phyloP scores from a whole-genome alignment of 2,113 vertebrate species.

The Planiliza haematocheilus region DNA sequence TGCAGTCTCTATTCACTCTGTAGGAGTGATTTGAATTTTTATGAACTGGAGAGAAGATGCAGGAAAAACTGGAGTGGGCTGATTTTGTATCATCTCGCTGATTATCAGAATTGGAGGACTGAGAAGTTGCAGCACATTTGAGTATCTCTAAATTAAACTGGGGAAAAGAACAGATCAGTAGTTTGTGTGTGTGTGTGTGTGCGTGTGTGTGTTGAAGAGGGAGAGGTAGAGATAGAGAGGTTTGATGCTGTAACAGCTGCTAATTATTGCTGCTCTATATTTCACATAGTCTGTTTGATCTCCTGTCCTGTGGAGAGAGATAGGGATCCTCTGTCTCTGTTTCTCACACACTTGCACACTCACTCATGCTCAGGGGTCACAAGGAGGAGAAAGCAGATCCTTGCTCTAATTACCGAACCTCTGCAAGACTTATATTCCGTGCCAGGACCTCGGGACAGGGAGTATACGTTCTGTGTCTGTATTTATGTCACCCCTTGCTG shows the following conservation, averaged over 20 bases:
- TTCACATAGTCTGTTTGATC: slow-evolving; percentile 85
- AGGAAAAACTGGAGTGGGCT: slow-evolving; percentile 18
- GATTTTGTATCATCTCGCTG: slow-evolving; percentile 33
- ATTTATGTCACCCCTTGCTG: slow-evolving; percentile 47
- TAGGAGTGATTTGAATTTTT: slow-evolving; percentile 8
- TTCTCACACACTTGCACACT: slow-evolving; percentile 49
- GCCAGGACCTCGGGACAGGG: slow-evolving; percentile 48
- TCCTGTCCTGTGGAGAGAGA: slow-evolving; percentile 77
- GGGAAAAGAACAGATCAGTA: slow-evolving; percentile 40
- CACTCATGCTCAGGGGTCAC: slow-evolving; percentile 64
- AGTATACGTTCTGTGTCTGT: slow-evolving; percentile 49
- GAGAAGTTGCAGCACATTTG: slow-evolving; percentile 40
- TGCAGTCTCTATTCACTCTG: slow-evolving; percentile 12
- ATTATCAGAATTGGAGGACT: slow-evolving; percentile 46
- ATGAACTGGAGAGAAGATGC: slow-evolving; percentile 34
- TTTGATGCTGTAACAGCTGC: slow-evolving; percentile 83
- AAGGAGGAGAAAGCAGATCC: slow-evolving; percentile 62
- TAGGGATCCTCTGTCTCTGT: slow-evolving; percentile 63
- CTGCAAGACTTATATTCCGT: slow-evolving; percentile 55
- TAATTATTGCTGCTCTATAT: slow-evolving; percentile 85
- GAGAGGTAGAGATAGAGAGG: slow-evolving; percentile 67
- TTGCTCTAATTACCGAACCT: slow-evolving; percentile 69
- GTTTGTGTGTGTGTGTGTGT: slow-evolving; percentile 30
- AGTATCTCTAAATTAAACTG: slow-evolving; percentile 60
- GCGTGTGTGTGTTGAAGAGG: slow-evolving; percentile 29